phyloP scores from a whole-genome alignment of 2,113 vertebrate genomes.

The Lonchura striata region DNA sequence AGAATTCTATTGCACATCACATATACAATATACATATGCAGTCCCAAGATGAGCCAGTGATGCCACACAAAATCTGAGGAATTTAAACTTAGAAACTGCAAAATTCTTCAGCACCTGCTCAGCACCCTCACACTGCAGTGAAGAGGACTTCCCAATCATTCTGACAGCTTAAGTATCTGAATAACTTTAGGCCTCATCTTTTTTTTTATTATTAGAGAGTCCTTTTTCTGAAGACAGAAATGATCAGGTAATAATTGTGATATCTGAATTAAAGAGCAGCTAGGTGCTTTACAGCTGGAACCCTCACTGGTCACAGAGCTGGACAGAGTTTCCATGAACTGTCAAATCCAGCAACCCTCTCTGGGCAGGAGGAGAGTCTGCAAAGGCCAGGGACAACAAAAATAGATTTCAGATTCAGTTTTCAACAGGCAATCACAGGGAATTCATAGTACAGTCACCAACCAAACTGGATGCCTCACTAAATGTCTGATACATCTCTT shows the following conservation, averaged over 20 bases:
- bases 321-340: background rate
- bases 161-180: background rate
- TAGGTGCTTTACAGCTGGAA: background rate
- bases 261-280: background rate
- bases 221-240: background rate
- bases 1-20: background rate
- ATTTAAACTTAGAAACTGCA: background rate
- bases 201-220: background rate
- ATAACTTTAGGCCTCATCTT: background rate
- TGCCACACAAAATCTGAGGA: background rate
- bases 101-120: background rate
- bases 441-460: background rate
- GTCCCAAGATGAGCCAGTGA: background rate
- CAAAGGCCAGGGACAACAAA: background rate
- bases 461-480: background rate
- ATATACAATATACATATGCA: background rate
- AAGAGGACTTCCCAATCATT: background rate
- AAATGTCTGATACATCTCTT: background rate
- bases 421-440: background rate
- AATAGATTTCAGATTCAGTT: background rate
- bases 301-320: background rate
- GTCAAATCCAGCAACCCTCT: background rate
- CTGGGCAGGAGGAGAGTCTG: background rate
- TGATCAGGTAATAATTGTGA: background rate
- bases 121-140: background rate